phyloP scores from a whole-genome alignment of 2,888 invertebrate species.

The Tolmerus cingulatus region DNA sequence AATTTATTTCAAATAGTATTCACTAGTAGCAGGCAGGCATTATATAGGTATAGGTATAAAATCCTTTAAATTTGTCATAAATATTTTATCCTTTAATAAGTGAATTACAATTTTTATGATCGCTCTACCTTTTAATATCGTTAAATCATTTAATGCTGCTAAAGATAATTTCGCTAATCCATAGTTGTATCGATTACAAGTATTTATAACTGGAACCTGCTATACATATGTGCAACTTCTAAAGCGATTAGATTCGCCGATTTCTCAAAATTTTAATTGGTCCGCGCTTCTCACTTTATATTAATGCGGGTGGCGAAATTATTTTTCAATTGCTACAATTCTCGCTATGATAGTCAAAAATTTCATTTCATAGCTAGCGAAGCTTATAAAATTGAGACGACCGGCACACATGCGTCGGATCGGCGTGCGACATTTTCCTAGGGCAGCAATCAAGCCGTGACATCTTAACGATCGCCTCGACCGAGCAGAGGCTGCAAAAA shows the following conservation, averaged over 20 bases:
- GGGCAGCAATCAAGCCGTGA: neutral
- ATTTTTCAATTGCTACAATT: neutral
- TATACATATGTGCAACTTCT: neutral
- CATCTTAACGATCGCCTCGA: neutral
- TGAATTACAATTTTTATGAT: too few species aligned
- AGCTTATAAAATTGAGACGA: neutral
- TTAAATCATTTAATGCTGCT: neutral
- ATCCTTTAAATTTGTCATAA: too few species aligned
- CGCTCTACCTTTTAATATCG: too few species aligned
- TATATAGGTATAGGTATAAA: too few species aligned
- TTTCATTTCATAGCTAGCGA: neutral
- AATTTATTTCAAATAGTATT: too few species aligned
- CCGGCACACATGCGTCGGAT: neutral
- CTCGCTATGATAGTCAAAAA: neutral
- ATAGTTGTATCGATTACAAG: neutral
- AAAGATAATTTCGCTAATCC: neutral
- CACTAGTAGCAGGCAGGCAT: too few species aligned
- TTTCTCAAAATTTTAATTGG: neutral
- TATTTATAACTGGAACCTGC: neutral
- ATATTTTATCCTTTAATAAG: too few species aligned
- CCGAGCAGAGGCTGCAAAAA: neutral
- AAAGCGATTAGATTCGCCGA: neutral
- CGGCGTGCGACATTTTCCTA: neutral
- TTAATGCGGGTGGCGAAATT: neutral
- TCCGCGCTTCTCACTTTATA: neutral